Evolutionary conservation across 2,888 invertebrate species (phyloP).

Genomic region (Parascotia fuliginaria): DNA sequence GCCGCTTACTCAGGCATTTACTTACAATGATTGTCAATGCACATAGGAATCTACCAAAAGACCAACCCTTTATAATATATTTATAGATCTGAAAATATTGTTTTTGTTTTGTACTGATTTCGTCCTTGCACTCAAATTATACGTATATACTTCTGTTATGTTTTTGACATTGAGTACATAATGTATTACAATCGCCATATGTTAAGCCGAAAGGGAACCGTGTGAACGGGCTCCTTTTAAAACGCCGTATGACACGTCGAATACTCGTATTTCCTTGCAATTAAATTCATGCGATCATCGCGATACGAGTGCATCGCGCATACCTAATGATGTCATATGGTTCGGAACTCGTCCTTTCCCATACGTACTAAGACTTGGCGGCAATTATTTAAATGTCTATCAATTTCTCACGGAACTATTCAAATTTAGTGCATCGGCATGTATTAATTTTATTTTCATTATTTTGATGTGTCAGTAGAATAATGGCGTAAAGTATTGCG

Average conservation of each 20-base stretch:
- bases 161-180: no score
- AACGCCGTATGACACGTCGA: conserved; percentile 65
- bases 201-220: conserved; percentile 49
- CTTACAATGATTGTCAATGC: no score
- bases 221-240: conserved; percentile 68
- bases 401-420: conserved; percentile 19
- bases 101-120: no score
- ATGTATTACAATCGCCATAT: conserved; percentile 36
- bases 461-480: background rate
- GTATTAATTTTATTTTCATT: background rate
- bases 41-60: no score
- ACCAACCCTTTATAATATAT: no score
- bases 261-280: conserved; percentile 75
- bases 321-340: conserved; percentile 76
- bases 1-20: no score
- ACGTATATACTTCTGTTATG: background rate
- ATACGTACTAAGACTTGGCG: conserved; percentile 34
- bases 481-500: background rate
- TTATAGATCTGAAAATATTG: no score
- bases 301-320: conserved; percentile 73
- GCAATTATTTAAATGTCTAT: conserved; percentile 32
- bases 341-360: conserved; percentile 50
- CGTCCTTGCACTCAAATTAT: no score
- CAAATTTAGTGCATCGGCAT: conserved; percentile 9
- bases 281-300: conserved; percentile 78